These are phyloP conservation scores for Alentia gelatinosa DNA, from an alignment of 2,888 invertebrate genomes.

Conservation along the genomic window DNA sequence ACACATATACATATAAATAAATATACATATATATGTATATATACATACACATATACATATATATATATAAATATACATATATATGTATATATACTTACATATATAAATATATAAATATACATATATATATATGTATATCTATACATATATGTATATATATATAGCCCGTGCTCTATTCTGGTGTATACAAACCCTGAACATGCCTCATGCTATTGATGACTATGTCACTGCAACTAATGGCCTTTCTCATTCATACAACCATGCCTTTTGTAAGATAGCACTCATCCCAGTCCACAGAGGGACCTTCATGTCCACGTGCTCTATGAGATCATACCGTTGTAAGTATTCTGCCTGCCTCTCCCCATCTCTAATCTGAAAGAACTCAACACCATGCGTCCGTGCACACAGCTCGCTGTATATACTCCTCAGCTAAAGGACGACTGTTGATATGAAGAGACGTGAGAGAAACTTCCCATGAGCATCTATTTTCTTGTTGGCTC, in stretches of 20 bases:
- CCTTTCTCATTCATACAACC: slow-evolving; percentile 23
- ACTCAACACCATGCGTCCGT: not conserved
- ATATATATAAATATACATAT: too few species aligned
- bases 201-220: not conserved
- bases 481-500: slow-evolving; percentile 43
- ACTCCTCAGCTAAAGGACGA: not conserved
- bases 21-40: too few species aligned
- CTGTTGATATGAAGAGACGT: not conserved
- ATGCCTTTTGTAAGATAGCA: slow-evolving; percentile 6
- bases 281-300: not conserved
- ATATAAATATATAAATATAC: too few species aligned
- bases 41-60: too few species aligned
- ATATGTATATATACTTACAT: too few species aligned
- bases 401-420: not conserved
- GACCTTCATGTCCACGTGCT: not conserved
- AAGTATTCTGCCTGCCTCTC: slow-evolving; percentile 12
- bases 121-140: too few species aligned
- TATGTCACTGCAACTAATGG: not conserved
- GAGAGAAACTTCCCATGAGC: not conserved
- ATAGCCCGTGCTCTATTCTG: too few species aligned
- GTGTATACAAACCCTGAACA: not conserved
- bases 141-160: too few species aligned
- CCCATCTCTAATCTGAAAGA: not conserved
- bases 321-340: not conserved
- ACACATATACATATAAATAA: too few species aligned